A percentile compares a stretch with the other conserved stretches of the same genome.
Evolutionary conservation across 2,113 vertebrate genomes (phyloP).

Genomic region (Aegithalos caudatus): DNA sequence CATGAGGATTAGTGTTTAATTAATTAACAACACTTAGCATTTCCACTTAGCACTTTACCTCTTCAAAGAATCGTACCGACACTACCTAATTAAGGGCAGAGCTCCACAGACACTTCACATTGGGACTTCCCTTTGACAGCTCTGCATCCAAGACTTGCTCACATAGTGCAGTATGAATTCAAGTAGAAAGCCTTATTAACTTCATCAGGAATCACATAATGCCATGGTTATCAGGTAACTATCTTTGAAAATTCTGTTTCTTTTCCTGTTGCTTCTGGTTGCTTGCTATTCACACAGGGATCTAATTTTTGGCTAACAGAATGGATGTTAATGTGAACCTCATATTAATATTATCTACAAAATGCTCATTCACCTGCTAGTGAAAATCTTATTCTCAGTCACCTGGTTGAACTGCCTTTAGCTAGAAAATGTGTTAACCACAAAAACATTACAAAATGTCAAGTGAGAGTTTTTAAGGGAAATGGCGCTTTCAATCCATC

Average conservation of each 20-base stretch:
- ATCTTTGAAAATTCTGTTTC: neutral
- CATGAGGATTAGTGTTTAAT: constrained; percentile 55
- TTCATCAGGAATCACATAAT: neutral
- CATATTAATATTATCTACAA: neutral
- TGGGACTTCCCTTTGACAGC: constrained; percentile 1
- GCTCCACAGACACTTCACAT: constrained; percentile 30
- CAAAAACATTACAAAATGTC: constrained; percentile 28
- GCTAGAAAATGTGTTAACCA: constrained; percentile 45
- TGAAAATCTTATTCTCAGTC: neutral
- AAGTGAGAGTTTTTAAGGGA: neutral
- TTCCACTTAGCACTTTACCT: constrained; percentile 55
- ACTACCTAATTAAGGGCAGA: constrained; percentile 54
- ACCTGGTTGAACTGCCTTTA: constrained; percentile 13
- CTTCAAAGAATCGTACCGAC: constrained; percentile 34
- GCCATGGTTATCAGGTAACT: neutral
- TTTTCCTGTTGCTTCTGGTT: neutral
- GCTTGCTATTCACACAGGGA: neutral
- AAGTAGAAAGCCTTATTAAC: neutral
- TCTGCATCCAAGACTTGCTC: neutral
- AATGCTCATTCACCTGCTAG: neutral
- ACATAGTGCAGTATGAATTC: neutral
- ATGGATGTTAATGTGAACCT: neutral
- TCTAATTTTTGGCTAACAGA: constrained; percentile 4
- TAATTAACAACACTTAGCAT: constrained; percentile 62
- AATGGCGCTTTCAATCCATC: constrained; percentile 37